Conservation (phyloP, 2,797 vertebrate genomes). For the Psittacula echo region DNA sequence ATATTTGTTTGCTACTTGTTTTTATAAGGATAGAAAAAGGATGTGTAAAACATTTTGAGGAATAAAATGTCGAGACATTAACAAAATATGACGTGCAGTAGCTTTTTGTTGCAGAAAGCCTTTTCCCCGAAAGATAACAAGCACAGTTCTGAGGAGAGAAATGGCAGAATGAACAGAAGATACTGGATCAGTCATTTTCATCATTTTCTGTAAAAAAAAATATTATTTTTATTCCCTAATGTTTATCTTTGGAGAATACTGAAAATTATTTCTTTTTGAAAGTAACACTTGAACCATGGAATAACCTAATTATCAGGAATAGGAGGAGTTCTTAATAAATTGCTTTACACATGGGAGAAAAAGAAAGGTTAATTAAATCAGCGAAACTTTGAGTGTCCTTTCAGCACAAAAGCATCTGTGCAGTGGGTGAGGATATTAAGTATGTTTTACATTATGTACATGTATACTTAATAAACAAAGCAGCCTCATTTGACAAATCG, state of each 20-base stretch:
- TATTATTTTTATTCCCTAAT: neutral
- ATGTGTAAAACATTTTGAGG: conserved; percentile 24
- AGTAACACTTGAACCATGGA: neutral
- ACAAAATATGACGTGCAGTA: neutral
- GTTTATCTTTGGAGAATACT: neutral
- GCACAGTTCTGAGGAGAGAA: neutral
- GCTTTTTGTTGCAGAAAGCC: conserved; percentile 1
- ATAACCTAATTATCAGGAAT: neutral
- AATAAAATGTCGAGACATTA: neutral
- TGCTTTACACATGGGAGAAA: neutral
- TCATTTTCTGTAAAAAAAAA: neutral
- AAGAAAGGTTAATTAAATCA: conserved; percentile 17
- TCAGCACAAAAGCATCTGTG: conserved; percentile 38
- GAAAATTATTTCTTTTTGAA: neutral
- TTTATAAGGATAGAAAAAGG: conserved; percentile 27
- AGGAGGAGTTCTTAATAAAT: neutral
- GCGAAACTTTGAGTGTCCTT: neutral
- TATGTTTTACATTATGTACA: conserved; percentile 3
- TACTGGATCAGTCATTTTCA: neutral
- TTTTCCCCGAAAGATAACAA: neutral
- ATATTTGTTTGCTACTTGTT: conserved; percentile 60
- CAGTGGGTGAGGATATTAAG: neutral
- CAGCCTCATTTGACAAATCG: neutral
- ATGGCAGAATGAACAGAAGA: neutral
- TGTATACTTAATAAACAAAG: conserved; percentile 19